Conservation (phyloP, 2,797 vertebrate species). For the Chelon labrosus region DNA sequence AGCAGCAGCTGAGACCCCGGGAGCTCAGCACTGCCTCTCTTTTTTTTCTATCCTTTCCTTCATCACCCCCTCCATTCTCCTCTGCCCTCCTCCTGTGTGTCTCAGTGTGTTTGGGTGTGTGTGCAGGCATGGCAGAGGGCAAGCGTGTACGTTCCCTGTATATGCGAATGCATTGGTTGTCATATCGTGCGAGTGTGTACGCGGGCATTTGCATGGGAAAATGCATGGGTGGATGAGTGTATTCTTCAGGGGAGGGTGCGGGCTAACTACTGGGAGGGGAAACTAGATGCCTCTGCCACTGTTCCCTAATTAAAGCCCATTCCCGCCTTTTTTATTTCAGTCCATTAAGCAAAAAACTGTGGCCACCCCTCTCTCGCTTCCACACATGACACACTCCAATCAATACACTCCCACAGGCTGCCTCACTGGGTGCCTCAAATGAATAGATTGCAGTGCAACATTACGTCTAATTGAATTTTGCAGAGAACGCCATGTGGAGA, state of each 20-base stretch:
- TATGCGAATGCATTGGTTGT: slow-evolving; percentile 39
- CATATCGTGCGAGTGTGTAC: slow-evolving; percentile 27
- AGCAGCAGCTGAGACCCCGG: slow-evolving; percentile 96
- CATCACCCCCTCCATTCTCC: slow-evolving; percentile 85
- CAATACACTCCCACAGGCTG: slow-evolving; percentile 91
- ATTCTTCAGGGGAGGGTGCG: slow-evolving; percentile 62
- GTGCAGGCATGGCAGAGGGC: slow-evolving; percentile 47
- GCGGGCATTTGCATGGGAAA: slow-evolving; percentile 48
- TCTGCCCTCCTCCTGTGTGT: slow-evolving; percentile 72
- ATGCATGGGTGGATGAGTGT: slow-evolving; percentile 44
- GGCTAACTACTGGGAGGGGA: slow-evolving; percentile 83
- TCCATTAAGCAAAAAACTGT: slow-evolving; percentile 94
- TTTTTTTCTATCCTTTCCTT: slow-evolving; percentile 69
- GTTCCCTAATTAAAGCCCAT: slow-evolving; percentile 94
- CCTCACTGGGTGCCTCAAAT: slow-evolving; percentile 87
- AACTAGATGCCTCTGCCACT: slow-evolving; percentile 86
- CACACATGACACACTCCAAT: slow-evolving; percentile 92
- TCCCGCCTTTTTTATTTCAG: slow-evolving; percentile 95
- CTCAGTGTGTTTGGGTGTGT: slow-evolving; percentile 48
- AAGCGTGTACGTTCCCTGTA: slow-evolving; percentile 41
- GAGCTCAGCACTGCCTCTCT: slow-evolving; percentile 83
- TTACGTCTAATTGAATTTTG: slow-evolving; percentile 92
- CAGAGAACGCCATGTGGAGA: slow-evolving; percentile 56
- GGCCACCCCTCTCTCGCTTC: slow-evolving; percentile 88
- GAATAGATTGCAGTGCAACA: slow-evolving; percentile 90